These are phyloP conservation scores for Leptinotarsa texana DNA, from an alignment of 1,140 invertebrate genomes.

Conservation along the genomic window DNA sequence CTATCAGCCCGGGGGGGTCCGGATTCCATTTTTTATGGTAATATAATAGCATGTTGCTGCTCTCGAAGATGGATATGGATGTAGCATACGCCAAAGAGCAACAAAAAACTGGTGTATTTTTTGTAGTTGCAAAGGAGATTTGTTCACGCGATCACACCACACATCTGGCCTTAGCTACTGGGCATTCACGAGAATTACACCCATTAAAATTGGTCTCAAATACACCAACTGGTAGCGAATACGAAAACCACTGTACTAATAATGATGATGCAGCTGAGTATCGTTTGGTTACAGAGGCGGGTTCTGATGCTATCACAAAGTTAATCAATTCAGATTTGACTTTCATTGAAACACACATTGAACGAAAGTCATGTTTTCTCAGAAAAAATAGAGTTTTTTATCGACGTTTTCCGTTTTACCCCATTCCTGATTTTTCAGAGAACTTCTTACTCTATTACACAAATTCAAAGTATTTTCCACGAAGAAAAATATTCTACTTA, in stretches of 20 bases:
- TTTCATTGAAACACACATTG: too few relatives aligned
- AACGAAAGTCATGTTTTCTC: too few relatives aligned
- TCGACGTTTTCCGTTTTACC: too few relatives aligned
- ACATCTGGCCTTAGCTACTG: conserved; percentile 26
- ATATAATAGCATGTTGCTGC: conserved; percentile 26
- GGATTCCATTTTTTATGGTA: conserved; percentile 23
- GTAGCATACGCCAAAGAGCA: conserved; percentile 11
- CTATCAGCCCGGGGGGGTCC: conserved; percentile 3
- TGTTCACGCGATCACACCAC: conserved; percentile 26
- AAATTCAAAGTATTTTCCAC: too few relatives aligned
- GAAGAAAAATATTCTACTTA: too few relatives aligned
- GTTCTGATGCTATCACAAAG: background rate
- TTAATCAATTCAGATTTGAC: too few relatives aligned
- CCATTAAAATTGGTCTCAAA: conserved; percentile 13
- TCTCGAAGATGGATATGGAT: conserved; percentile 16
- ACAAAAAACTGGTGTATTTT: conserved; percentile 6
- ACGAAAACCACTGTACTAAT: background rate
- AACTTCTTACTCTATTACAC: too few relatives aligned
- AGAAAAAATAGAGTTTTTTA: too few relatives aligned
- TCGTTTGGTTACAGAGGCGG: background rate
- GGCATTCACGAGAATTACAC: conserved; percentile 20
- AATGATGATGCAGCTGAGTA: background rate
- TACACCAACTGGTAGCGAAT: conserved; percentile 13
- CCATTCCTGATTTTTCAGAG: too few relatives aligned
- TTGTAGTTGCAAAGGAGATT: conserved; percentile 6